Base-by-base conservation (phyloP, 2,113 vertebrate genomes). In the Clarias magur region DNA sequence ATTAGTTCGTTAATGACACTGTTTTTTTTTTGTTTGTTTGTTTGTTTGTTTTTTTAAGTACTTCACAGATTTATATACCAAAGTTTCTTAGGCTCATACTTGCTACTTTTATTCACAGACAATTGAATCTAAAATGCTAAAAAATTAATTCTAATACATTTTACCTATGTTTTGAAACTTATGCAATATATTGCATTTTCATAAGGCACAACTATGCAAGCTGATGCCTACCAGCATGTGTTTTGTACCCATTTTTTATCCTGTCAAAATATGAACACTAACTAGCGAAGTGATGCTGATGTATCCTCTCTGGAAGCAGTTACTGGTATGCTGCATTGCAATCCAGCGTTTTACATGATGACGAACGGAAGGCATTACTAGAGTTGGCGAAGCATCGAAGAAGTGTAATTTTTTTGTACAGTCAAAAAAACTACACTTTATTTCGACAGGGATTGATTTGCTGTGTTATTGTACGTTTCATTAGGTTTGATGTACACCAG, bases 231-330 rank as follows among this genome's bases (percentile, higher is more conserved):
- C 3, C 27, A 21, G 21, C 19, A 70, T 56, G 15, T 70, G 65
- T 57, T 59, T 60, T 48, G 79, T 19, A 60, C 63, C 65, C 15
- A 70, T 72, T 72, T 38, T 83, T 70, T 70, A 70, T 68, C 82
- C 27, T 57, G 82, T 70, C 53, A 57, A 70, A 19, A 56, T 72
- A 56, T 23, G 12, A 76, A 62, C 1, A 10, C 27, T 84, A 73
- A 34, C 82, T 67, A 56, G 67, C 42, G 54, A 67, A 54, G 53
- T n/a, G 54, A 70, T 73, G 68, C 67, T 85, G 65, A 83, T 23
- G 56, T 84, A 70, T 56, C 23, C 30, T 60, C 21, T 57, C 19
- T 84, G 82, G 65, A 83, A 84, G 34, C 65, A 16, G 53, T 72
- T 25, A 72, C 7, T 23, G 82, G 27, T 34, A 23, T 84, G 65